phyloP scores from a whole-genome alignment of 2,113 vertebrate species.

The Numida meleagris region DNA sequence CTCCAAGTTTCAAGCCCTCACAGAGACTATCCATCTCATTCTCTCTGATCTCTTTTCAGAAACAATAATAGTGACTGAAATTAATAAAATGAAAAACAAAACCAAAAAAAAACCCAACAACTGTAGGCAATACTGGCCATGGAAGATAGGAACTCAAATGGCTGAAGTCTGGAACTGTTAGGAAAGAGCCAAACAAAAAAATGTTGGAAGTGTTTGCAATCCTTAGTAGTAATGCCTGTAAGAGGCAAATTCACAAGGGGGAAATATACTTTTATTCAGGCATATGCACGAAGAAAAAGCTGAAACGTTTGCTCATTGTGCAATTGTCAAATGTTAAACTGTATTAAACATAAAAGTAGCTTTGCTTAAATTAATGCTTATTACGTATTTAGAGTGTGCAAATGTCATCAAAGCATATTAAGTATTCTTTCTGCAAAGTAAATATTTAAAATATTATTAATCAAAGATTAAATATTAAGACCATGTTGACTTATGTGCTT shows the following conservation, averaged over 20 bases:
- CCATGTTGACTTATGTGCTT: neutral
- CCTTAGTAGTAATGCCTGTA: neutral
- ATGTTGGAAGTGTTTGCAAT: neutral
- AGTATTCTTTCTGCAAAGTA: constrained; percentile 23
- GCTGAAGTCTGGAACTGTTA: neutral
- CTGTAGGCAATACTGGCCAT: neutral
- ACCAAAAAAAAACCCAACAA: neutral
- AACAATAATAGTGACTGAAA: neutral
- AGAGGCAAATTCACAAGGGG: neutral
- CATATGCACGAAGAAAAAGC: neutral
- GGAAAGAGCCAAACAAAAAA: neutral
- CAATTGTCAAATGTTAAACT: neutral
- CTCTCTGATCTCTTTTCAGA: neutral
- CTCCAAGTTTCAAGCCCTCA: neutral
- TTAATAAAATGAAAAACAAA: neutral
- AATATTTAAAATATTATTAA: constrained; percentile 55
- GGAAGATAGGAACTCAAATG: neutral
- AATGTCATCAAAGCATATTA: neutral
- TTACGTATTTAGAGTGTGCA: neutral
- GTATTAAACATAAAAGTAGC: neutral
- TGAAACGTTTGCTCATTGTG: constrained; percentile 21
- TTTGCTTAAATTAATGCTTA: constrained; percentile 32
- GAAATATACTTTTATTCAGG: neutral
- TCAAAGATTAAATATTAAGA: constrained; percentile 1
- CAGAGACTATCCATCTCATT: neutral